phyloP scores from a whole-genome alignment of 2,888 invertebrate species.

The Callimorpha dominula region DNA sequence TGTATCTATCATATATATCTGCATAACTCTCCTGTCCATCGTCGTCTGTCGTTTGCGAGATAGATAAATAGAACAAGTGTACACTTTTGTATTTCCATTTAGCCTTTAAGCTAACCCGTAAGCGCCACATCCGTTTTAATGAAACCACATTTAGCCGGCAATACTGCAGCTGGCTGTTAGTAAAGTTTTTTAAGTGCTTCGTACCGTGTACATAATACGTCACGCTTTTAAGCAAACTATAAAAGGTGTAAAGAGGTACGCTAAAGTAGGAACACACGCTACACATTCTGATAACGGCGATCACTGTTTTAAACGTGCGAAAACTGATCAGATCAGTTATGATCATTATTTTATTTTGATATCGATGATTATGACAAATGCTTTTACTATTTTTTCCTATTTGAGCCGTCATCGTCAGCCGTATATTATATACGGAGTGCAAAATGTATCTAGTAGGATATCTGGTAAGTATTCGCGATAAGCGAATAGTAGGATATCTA shows the following conservation, averaged over 20 bases:
- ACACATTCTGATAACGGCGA: not conserved
- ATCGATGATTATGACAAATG: too few relatives aligned
- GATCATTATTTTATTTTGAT: too few relatives aligned
- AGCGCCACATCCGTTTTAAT: conserved; percentile 21
- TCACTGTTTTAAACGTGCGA: not conserved
- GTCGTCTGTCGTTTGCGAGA: not conserved
- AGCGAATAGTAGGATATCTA: too few relatives aligned
- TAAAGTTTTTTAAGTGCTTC: conserved; percentile 1
- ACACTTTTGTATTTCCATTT: not conserved
- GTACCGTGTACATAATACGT: not conserved
- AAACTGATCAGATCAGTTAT: not conserved
- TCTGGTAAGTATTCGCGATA: too few relatives aligned
- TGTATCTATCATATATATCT: too few relatives aligned
- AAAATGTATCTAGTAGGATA: too few relatives aligned
- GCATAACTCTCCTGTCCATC: not conserved
- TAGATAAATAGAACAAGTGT: not conserved
- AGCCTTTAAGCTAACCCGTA: conserved; percentile 3
- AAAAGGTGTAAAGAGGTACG: not conserved
- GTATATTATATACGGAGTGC: too few relatives aligned
- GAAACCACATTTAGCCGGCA: conserved; percentile 21
- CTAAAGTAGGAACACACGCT: not conserved
- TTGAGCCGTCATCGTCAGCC: too few relatives aligned
- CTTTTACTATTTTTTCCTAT: too few relatives aligned
- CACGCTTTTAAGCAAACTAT: conserved; percentile 4
- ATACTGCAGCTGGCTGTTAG: conserved; percentile 14